A percentile compares a stretch with the other conserved stretches of the same genome.
phyloP scores from a whole-genome alignment of 2,797 vertebrate genomes.

The Amazona ochrocephala region DNA sequence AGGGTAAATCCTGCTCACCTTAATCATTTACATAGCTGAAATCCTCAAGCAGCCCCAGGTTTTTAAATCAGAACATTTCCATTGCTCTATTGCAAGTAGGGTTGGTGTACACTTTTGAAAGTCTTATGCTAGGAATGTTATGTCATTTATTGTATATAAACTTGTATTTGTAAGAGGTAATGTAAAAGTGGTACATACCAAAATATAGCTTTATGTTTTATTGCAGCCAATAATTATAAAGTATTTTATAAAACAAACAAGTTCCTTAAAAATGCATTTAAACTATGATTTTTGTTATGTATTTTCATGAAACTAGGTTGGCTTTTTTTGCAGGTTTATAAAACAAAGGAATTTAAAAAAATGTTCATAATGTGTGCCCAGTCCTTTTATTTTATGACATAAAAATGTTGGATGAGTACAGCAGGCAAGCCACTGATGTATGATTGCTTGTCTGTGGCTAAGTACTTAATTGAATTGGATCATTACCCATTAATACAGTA shows the following conservation, averaged over 20 bases:
- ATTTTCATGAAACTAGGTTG: not conserved
- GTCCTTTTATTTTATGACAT: not conserved
- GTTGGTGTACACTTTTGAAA: not conserved
- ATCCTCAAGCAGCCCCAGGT: not conserved
- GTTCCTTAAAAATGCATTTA: not conserved
- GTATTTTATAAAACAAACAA: not conserved
- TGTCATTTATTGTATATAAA: not conserved
- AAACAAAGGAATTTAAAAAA: not conserved
- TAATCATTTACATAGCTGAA: not conserved
- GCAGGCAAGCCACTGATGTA: not conserved
- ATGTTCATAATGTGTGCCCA: not conserved
- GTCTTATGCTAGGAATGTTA: not conserved
- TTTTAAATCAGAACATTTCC: not conserved
- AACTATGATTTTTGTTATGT: not conserved
- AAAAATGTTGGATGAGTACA: not conserved
- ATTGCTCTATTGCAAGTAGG: not conserved
- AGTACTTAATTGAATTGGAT: not conserved
- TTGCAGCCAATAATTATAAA: not conserved
- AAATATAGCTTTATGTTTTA: not conserved
- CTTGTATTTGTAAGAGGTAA: not conserved
- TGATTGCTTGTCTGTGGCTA: not conserved
- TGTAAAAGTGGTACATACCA: not conserved
- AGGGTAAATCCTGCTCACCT: not conserved
- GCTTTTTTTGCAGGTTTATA: not conserved
- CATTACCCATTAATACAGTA: not conserved